A percentile compares a stretch with the other conserved stretches of the same genome.
These are phyloP conservation scores for Acrossocheilus fasciatus DNA, from an alignment of 2,797 vertebrate species.

Conservation along the genomic window DNA sequence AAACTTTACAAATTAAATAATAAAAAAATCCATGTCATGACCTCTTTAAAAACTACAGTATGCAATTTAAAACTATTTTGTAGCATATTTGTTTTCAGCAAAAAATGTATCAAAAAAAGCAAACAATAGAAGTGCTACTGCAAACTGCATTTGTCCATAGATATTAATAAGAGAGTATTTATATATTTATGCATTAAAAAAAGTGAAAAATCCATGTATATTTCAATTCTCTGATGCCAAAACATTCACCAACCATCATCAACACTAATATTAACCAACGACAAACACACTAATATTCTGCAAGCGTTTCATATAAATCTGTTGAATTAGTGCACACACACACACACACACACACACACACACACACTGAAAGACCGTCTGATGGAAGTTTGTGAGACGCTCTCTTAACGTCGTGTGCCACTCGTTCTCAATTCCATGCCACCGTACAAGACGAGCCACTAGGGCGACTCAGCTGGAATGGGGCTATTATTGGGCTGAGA, in stretches of 20 bases:
- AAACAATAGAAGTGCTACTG: too few relatives aligned
- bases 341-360: conserved; percentile 8
- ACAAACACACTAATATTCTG: background rate
- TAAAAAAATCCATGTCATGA: too few relatives aligned
- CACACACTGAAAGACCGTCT: background rate
- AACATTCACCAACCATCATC: background rate
- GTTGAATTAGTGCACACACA: background rate
- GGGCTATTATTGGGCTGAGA: conserved; percentile 42
- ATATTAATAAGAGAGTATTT: too few relatives aligned
- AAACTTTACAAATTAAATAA: too few relatives aligned
- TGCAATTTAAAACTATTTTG: too few relatives aligned
- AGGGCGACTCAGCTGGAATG: conserved; percentile 25
- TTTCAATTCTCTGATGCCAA: background rate
- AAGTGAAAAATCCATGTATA: too few relatives aligned
- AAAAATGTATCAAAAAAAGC: too few relatives aligned
- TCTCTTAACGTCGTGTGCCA: background rate
- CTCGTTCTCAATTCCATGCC: conserved; percentile 31
- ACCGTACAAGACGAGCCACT: conserved; percentile 19
- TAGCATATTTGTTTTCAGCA: too few relatives aligned
- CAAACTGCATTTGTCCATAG: too few relatives aligned
- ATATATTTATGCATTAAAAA: too few relatives aligned
- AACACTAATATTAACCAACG: background rate
- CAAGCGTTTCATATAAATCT: background rate
- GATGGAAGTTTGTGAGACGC: background rate
- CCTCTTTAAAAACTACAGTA: too few relatives aligned